Conservation (phyloP, 2,888 invertebrate genomes). For the Trissolcus brochymenae region DNA sequence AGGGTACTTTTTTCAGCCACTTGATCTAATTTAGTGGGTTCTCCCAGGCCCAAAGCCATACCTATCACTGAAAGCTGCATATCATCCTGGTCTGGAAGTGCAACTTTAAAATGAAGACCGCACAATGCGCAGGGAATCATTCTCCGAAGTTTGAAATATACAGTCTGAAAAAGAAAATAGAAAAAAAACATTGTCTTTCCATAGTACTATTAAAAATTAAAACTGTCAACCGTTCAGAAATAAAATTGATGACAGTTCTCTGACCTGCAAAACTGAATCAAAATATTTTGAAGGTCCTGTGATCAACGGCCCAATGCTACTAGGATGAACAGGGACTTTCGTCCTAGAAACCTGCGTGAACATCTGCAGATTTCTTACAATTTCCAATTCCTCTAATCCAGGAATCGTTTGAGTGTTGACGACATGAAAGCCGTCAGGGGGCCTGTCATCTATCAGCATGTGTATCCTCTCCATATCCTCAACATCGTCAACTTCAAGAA, state of each 20-base stretch:
- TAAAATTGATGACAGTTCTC: not conserved
- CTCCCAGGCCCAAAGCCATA: conserved; percentile 86
- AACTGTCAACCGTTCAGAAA: not conserved
- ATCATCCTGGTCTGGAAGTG: conserved; percentile 90
- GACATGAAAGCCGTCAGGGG: conserved; percentile 87
- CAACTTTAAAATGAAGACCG: conserved; percentile 87
- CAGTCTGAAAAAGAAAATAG: conserved; percentile 77
- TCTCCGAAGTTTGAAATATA: conserved; percentile 92
- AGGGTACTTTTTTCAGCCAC: conserved; percentile 75
- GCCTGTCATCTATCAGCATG: conserved; percentile 84
- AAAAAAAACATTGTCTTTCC: not conserved
- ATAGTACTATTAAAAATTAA: not conserved
- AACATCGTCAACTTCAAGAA: conserved; percentile 71
- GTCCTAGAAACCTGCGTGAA: conserved; percentile 85
- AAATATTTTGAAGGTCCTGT: conserved; percentile 78
- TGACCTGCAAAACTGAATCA: conserved; percentile 72
- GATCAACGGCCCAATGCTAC: conserved; percentile 73
- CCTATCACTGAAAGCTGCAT: conserved; percentile 85
- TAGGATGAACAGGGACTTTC: conserved; percentile 77
- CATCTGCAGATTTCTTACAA: conserved; percentile 86
- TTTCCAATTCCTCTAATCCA: conserved; percentile 82
- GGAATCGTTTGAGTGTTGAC: conserved; percentile 88
- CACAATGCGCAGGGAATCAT: conserved; percentile 92
- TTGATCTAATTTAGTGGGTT: conserved; percentile 78
- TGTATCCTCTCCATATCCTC: conserved; percentile 88